These are phyloP conservation scores for Cricetomys ansorgei DNA, from an alignment of 2,113 vertebrate genomes.

Conservation along the genomic window DNA sequence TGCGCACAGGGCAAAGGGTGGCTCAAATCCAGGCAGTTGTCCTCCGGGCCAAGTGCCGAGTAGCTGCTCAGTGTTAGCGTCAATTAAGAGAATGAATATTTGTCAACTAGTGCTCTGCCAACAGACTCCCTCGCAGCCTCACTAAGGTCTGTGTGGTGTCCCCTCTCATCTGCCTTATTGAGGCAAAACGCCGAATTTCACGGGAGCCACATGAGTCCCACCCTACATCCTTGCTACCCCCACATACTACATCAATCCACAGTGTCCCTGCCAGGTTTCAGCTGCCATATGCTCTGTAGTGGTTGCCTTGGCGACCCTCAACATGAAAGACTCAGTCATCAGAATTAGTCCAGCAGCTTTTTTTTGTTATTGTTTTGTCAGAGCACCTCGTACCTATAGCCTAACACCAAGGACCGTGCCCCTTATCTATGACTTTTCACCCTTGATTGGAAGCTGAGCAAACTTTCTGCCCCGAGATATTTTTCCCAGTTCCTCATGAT, in stretches of 20 bases:
- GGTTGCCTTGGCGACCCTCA: not conserved
- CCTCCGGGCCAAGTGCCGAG: not conserved
- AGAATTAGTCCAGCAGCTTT: not conserved
- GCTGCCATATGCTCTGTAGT: not conserved
- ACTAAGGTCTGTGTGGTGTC: not conserved
- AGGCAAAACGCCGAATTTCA: not conserved
- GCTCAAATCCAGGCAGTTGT: not conserved
- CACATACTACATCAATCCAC: not conserved
- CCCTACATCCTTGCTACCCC: not conserved
- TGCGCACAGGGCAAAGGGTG: not conserved
- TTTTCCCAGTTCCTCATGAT: conserved; percentile 61
- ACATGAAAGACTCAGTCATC: not conserved
- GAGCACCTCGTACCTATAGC: not conserved
- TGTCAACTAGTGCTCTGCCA: not conserved
- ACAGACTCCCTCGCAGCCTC: not conserved
- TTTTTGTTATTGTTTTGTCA: too few species aligned
- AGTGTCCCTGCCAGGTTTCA: not conserved
- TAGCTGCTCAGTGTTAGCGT: not conserved
- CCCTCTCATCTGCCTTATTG: not conserved
- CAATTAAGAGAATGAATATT: conserved; percentile 32
- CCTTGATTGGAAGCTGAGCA: not conserved
- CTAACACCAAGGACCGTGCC: not conserved
- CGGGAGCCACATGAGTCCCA: not conserved
- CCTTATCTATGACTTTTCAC: not conserved
- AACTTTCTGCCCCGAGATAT: conserved; percentile 52